phyloP scores from a whole-genome alignment of 2,888 invertebrate genomes.

The Nasonovia ribisnigri region DNA sequence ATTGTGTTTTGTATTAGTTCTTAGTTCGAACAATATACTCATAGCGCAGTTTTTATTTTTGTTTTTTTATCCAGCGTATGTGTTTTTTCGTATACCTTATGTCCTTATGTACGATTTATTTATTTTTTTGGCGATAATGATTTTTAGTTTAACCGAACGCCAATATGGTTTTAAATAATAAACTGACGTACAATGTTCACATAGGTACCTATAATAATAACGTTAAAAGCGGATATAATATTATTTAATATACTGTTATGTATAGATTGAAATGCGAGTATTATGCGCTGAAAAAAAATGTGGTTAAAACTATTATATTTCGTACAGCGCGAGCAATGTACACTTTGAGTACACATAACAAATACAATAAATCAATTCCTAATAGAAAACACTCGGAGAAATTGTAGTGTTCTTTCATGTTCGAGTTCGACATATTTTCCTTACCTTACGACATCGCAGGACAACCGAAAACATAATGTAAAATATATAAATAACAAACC shows the following conservation, averaged over 20 bases:
- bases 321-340: background rate
- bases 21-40: background rate
- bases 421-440: background rate
- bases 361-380: constrained; percentile 8
- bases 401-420: background rate
- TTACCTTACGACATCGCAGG: no score
- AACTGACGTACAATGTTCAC: background rate
- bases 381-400: background rate
- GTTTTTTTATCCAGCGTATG: background rate
- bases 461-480: background rate
- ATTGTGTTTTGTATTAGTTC: background rate
- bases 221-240: background rate
- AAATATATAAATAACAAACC: background rate
- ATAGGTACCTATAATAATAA: background rate
- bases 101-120: background rate
- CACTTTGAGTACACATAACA: background rate
- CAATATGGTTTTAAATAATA: background rate
- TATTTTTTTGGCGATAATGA: background rate
- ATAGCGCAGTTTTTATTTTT: background rate
- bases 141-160: background rate
- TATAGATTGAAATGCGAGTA: background rate
- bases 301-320: background rate
- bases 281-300: background rate
- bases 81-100: background rate
- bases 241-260: background rate